Percentiles rank a stretch among this genome's conserved stretches.
phyloP scores from a whole-genome alignment of 2,888 invertebrate species.

The Polydrusus tereticollis region DNA sequence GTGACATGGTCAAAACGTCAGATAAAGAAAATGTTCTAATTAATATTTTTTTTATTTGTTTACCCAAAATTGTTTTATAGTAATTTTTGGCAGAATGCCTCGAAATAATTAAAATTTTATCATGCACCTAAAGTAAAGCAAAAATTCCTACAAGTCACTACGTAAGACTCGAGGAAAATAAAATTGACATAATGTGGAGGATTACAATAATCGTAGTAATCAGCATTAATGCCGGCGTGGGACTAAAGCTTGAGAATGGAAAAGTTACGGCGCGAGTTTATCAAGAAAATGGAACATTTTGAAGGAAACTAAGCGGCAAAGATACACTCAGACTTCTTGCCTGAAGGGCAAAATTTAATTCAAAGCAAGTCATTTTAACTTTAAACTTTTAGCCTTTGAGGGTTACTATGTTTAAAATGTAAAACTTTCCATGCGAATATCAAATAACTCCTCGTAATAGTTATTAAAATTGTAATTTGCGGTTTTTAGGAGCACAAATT shows the following conservation, averaged over 20 bases:
- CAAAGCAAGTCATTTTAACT: constrained; percentile 37
- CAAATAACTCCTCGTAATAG: constrained; percentile 16
- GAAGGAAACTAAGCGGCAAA: constrained; percentile 30
- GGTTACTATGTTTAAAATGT: constrained; percentile 16
- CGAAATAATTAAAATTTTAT: constrained; percentile 1
- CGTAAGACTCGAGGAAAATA: neutral
- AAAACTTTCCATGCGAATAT: constrained; percentile 17
- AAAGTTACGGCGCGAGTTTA: constrained; percentile 29
- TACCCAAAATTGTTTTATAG: no score
- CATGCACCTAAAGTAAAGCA: neutral
- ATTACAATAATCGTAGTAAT: constrained; percentile 36
- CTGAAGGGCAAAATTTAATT: constrained; percentile 28
- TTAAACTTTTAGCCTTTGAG: constrained; percentile 28
- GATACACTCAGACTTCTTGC: constrained; percentile 30
- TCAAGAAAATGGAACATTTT: constrained; percentile 33
- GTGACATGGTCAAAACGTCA: no score
- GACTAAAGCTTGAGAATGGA: constrained; percentile 29
- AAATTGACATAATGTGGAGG: constrained; percentile 36
- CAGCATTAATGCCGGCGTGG: constrained; percentile 24
- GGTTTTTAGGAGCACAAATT: neutral
- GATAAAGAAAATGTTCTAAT: no score
- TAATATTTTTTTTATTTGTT: no score
- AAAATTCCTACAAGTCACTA: neutral
- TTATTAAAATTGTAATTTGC: constrained; percentile 22
- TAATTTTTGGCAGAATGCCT: neutral